These are phyloP conservation scores for Drosophila prolongata DNA, from an alignment of 2,888 invertebrate species.

Conservation along the genomic window DNA sequence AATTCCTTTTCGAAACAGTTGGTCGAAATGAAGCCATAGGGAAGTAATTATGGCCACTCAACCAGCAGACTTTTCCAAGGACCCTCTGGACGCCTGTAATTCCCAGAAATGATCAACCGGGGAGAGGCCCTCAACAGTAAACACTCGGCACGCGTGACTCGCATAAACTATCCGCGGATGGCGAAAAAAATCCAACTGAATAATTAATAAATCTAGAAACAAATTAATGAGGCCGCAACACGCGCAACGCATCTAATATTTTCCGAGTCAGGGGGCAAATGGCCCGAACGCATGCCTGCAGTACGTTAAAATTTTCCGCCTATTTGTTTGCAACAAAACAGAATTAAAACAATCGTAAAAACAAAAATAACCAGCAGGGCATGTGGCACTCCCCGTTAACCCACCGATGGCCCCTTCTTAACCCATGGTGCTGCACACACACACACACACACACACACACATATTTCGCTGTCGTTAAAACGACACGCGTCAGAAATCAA, in stretches of 20 bases:
- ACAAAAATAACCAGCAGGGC: slow-evolving; percentile 56
- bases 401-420: neutral
- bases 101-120: slow-evolving; percentile 16
- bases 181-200: slow-evolving; percentile 51
- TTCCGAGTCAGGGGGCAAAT: neutral
- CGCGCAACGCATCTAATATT: slow-evolving; percentile 51
- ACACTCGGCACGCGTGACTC: slow-evolving; percentile 37
- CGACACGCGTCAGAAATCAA: slow-evolving; percentile 76
- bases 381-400: slow-evolving; percentile 57
- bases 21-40: slow-evolving; percentile 12
- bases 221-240: slow-evolving; percentile 80
- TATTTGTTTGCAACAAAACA: slow-evolving; percentile 78
- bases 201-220: slow-evolving; percentile 77
- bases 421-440: neutral
- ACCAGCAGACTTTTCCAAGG: slow-evolving; percentile 3
- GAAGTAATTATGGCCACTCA: neutral
- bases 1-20: slow-evolving; percentile 14
- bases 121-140: slow-evolving; percentile 26
- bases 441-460: neutral
- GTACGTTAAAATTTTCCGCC: slow-evolving; percentile 72
- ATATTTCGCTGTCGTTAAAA: slow-evolving; percentile 56
- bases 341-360: slow-evolving; percentile 76
- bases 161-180: slow-evolving; percentile 27
- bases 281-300: slow-evolving; percentile 12
- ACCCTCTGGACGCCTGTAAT: slow-evolving; percentile 29